Evolutionary conservation across 1,140 invertebrate genomes (phyloP).

Genomic region (Bombus sylvicola): DNA sequence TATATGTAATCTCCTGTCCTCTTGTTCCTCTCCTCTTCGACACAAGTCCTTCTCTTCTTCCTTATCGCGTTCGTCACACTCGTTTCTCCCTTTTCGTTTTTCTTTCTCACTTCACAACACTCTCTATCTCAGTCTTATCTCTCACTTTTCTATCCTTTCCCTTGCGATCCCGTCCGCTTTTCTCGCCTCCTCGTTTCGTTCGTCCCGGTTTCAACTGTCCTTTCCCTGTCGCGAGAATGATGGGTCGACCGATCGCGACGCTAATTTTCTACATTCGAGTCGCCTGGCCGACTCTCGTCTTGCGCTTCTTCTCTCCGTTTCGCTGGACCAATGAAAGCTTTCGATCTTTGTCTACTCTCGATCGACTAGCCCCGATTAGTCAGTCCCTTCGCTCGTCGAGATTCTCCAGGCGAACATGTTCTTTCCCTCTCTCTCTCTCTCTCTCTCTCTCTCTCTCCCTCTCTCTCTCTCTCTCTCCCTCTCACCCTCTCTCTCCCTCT

Average conservation of each 20-base stretch:
- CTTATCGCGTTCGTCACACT: not conserved
- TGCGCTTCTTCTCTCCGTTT: not conserved
- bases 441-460: not conserved
- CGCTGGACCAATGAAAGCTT: not conserved
- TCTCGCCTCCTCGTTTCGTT: not conserved
- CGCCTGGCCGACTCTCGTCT: not conserved
- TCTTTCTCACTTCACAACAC: not conserved
- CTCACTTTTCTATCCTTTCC: not conserved
- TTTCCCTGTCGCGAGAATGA: not conserved
- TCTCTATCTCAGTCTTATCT: too few species aligned
- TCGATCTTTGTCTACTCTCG: not conserved
- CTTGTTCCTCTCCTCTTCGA: not conserved
- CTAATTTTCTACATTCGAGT: not conserved
- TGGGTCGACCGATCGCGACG: not conserved
- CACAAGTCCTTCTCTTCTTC: not conserved
- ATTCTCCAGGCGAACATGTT: not conserved
- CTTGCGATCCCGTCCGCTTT: not conserved
- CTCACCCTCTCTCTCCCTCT: too few species aligned
- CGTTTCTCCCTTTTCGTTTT: not conserved
- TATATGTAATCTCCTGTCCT: not conserved
- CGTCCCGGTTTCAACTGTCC: not conserved
- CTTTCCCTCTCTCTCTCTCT: too few species aligned
- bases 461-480: not conserved
- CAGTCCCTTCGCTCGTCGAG: not conserved
- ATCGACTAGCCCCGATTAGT: not conserved